These are phyloP conservation scores for Neosilurus mollespiculum DNA, from an alignment of 2,797 vertebrate genomes.

Conservation along the genomic window DNA sequence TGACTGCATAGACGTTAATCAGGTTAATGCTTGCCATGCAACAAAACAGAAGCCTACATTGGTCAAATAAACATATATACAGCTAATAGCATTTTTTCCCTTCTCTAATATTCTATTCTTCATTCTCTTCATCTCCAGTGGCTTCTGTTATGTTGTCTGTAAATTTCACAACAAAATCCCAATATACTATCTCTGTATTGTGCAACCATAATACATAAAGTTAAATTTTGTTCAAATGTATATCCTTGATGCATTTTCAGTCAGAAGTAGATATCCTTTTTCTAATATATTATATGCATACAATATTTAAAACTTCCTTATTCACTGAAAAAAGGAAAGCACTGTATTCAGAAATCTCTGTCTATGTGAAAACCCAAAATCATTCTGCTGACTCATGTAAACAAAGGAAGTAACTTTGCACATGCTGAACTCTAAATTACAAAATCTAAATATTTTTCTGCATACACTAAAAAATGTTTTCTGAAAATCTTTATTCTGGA, in stretches of 20 bases:
- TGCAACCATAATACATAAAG: not conserved
- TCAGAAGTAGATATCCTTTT: not conserved
- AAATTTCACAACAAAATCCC: not conserved
- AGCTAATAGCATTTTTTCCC: not conserved
- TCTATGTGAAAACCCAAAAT: no score
- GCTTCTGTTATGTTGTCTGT: not conserved
- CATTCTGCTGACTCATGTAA: no score
- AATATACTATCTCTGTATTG: not conserved
- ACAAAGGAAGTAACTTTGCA: no score
- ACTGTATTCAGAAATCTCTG: no score
- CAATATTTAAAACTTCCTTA: not conserved
- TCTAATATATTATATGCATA: not conserved
- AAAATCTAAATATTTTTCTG: no score
- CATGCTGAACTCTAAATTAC: no score
- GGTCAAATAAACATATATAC: not conserved
- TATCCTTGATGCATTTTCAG: not conserved
- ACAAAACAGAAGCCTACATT: not conserved
- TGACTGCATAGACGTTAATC: not conserved
- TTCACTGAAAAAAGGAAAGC: no score
- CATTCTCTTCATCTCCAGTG: not conserved
- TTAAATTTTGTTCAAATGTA: not conserved
- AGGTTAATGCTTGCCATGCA: not conserved
- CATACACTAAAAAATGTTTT: no score
- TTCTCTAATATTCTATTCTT: no score
- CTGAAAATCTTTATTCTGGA: no score